These are phyloP conservation scores for Autographa pulchrina DNA, from an alignment of 2,888 invertebrate genomes.

Conservation along the genomic window DNA sequence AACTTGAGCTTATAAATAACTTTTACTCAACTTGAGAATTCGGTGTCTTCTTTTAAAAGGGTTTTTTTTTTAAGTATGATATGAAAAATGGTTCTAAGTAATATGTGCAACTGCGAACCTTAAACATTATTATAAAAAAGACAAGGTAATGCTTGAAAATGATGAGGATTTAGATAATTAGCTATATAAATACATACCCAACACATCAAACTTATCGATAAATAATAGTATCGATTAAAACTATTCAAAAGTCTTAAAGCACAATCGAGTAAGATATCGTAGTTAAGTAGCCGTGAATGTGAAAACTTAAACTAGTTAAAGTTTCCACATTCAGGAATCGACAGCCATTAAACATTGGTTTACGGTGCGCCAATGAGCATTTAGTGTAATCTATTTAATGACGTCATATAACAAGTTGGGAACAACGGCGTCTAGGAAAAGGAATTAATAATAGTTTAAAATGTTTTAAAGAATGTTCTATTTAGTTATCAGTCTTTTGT, in stretches of 20 bases:
- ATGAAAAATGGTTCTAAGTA: no score
- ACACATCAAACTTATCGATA: neutral
- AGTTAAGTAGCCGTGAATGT: constrained; percentile 17
- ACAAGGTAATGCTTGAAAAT: no score
- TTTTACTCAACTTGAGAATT: no score
- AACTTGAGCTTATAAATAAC: no score
- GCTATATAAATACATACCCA: no score
- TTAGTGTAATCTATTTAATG: constrained; percentile 7
- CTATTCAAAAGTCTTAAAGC: neutral
- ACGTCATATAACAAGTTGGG: neutral
- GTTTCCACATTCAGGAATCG: constrained; percentile 8
- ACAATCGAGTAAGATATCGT: constrained; percentile 7
- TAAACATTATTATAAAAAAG: no score
- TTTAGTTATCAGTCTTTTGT: no score
- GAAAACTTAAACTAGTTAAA: constrained; percentile 16
- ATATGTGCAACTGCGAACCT: no score
- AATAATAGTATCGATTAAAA: neutral
- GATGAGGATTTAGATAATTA: no score
- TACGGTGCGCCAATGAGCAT: neutral
- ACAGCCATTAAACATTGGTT: constrained; percentile 9
- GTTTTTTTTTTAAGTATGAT: no score
- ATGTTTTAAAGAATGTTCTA: neutral
- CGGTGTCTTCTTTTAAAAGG: no score
- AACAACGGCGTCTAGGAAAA: neutral
- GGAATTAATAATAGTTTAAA: neutral